Evolutionary conservation across 2,797 vertebrate species (phyloP).

Genomic region (Darevskia nairensis): DNA sequence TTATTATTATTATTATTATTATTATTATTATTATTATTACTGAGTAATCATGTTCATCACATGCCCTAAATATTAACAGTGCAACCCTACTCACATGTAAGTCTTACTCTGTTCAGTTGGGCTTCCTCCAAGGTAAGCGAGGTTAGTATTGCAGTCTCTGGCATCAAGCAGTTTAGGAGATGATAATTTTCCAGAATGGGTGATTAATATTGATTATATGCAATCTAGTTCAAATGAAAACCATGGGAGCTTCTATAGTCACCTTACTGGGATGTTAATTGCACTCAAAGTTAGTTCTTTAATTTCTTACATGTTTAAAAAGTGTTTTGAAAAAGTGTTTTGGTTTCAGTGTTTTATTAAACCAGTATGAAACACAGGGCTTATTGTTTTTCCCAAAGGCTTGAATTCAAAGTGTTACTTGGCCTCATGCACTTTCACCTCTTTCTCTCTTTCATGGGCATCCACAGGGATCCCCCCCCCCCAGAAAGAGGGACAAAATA

Average conservation of each 20-base stretch:
- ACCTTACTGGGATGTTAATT: background rate
- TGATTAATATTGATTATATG: background rate
- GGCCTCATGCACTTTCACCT: background rate
- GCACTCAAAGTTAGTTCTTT: background rate
- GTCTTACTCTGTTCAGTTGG: no score
- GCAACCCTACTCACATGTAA: no score
- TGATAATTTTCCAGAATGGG: background rate
- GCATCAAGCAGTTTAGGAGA: background rate
- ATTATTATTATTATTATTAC: no score
- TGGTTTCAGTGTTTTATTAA: background rate
- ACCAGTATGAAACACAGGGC: background rate
- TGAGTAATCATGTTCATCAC: background rate
- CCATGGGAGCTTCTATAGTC: background rate
- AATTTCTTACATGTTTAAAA: background rate
- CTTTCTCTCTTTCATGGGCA: no score
- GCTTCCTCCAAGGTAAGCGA: no score
- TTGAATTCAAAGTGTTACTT: no score
- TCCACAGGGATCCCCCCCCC: no score
- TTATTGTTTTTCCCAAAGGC: background rate
- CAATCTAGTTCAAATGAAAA: background rate
- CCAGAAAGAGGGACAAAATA: no score
- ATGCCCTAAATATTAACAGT: background rate
- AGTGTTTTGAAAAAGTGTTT: background rate
- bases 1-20: no score
- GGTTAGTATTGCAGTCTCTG: no score